Conservation (phyloP, 2,797 vertebrate species). For the Parauchenoglanis punctatus region DNA sequence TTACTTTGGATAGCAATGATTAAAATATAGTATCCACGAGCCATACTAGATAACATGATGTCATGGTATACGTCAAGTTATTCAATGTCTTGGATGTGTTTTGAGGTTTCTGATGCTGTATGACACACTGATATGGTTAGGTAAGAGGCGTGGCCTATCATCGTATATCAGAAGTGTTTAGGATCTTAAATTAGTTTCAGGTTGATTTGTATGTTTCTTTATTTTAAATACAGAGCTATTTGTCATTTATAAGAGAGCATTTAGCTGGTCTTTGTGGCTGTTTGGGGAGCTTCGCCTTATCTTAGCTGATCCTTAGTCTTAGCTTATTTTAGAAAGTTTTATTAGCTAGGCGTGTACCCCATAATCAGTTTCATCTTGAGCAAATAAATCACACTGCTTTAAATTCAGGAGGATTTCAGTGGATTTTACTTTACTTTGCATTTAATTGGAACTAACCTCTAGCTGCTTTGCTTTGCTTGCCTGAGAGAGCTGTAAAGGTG, state of each 20-base stretch:
- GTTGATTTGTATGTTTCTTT: background rate
- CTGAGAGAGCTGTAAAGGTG: background rate
- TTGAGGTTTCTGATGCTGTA: too few species aligned
- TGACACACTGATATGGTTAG: background rate
- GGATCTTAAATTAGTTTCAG: background rate
- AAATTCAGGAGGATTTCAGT: background rate
- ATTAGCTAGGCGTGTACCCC: background rate
- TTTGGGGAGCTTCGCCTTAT: background rate
- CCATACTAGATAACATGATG: background rate
- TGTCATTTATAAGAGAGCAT: background rate
- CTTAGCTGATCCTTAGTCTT: background rate
- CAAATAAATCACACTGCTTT: background rate
- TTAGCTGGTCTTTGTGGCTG: background rate
- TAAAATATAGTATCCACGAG: background rate
- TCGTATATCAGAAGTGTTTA: background rate
- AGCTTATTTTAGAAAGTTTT: background rate
- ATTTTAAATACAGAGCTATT: background rate
- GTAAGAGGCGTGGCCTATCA: background rate
- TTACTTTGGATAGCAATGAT: background rate
- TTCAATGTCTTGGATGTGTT: too few species aligned
- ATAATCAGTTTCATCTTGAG: background rate
- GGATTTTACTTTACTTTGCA: background rate
- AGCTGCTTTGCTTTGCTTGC: background rate
- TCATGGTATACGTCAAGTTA: too few species aligned
- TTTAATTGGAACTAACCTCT: background rate